A percentile compares a stretch with the other conserved stretches of the same genome.
phyloP scores from a whole-genome alignment of 2,797 vertebrate species.

The Cossypha heuglini region DNA sequence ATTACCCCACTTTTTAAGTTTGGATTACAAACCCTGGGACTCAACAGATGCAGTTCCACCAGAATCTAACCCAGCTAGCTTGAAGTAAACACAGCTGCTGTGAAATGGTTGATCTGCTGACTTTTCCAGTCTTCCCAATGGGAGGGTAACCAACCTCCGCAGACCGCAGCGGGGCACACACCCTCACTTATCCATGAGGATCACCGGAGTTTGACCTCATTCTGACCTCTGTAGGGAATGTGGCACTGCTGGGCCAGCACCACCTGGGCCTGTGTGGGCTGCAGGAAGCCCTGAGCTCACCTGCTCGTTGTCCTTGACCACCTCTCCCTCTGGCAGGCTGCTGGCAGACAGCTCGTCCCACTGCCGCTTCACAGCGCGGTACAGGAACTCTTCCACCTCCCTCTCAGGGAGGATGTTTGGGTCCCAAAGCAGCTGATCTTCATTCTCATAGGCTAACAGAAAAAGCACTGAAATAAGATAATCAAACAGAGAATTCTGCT shows the following conservation, averaged over 20 bases:
- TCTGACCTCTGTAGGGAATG: not conserved
- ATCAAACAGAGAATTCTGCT: not conserved
- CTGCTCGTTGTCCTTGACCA: constrained; percentile 90
- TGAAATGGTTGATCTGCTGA: not conserved
- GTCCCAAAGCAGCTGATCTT: constrained; percentile 92
- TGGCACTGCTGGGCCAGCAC: not conserved
- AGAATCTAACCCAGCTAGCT: not conserved
- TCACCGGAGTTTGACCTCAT: not conserved
- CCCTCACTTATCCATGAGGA: not conserved
- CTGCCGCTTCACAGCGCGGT: constrained; percentile 77
- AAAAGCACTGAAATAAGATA: constrained; percentile 29
- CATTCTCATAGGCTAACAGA: constrained; percentile 81
- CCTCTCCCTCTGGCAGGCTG: constrained; percentile 65
- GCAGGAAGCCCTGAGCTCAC: constrained; percentile 57
- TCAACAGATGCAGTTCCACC: not conserved
- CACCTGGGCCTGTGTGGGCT: not conserved
- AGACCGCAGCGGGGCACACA: not conserved
- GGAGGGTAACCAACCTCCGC: not conserved
- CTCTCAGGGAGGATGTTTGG: constrained; percentile 81
- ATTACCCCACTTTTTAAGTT: not conserved
- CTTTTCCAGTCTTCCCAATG: not conserved
- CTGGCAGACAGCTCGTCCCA: constrained; percentile 71
- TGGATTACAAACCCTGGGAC: not conserved
- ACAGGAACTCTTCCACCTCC: constrained; percentile 88
- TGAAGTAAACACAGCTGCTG: not conserved